These are phyloP conservation scores for Typhlichthys subterraneus DNA, from an alignment of 2,797 vertebrate species.

Conservation along the genomic window DNA sequence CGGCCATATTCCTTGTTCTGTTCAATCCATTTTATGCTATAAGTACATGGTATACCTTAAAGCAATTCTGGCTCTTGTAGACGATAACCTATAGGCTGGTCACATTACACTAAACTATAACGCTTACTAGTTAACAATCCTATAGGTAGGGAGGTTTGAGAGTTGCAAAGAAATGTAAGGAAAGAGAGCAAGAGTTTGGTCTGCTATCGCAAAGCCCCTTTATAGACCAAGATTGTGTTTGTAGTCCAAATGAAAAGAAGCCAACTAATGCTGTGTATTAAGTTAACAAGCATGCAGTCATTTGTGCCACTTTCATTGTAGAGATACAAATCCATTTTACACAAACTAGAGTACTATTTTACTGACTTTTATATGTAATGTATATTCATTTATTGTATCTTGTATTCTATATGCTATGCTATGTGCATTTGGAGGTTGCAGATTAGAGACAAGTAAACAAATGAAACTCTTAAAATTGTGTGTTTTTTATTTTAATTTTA, in stretches of 20 bases:
- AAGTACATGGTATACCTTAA: too few species aligned
- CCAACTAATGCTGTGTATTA: conserved; percentile 23
- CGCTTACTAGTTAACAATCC: too few species aligned
- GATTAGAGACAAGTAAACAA: conserved; percentile 49
- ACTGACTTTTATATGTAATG: conserved; percentile 69
- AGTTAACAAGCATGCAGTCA: conserved; percentile 53
- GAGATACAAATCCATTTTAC: conserved; percentile 54
- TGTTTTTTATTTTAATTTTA: conserved; percentile 16
- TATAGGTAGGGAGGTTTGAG: too few species aligned
- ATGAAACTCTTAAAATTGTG: conserved; percentile 29
- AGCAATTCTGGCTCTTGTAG: too few species aligned
- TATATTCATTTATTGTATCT: conserved; percentile 64
- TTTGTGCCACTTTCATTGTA: conserved; percentile 60
- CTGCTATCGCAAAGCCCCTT: conserved; percentile 6
- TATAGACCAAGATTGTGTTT: conserved; percentile 52
- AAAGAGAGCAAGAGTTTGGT: not conserved
- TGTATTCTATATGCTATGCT: conserved; percentile 57
- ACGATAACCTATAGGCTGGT: too few species aligned
- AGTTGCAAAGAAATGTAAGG: too few species aligned
- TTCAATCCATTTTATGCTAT: too few species aligned
- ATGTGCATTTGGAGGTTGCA: conserved; percentile 57
- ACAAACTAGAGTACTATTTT: conserved; percentile 70
- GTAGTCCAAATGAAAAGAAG: conserved; percentile 21
- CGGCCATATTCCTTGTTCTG: too few species aligned
- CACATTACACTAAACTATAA: too few species aligned